Conservation (phyloP, 2,888 invertebrate genomes). For the Pandemis cinnamomeana region DNA sequence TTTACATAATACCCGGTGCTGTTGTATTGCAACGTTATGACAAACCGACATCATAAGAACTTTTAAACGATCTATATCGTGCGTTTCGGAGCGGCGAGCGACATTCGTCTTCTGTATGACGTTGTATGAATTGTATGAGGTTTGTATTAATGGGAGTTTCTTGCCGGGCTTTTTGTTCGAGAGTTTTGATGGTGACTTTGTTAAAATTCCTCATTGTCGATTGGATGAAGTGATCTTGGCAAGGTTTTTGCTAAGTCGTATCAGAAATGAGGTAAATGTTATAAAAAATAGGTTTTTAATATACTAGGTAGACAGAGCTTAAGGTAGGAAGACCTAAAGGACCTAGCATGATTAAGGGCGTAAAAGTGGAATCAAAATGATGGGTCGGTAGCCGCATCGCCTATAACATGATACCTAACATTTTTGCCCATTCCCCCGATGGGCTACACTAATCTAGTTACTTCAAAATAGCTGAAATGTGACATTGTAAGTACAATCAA, state of each 20-base stretch:
- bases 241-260: neutral
- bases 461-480: no score
- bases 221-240: neutral
- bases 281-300: no score
- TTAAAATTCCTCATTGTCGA: neutral
- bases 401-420: no score
- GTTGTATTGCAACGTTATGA: constrained; percentile 64
- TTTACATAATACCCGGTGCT: constrained; percentile 68
- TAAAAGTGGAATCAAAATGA: no score
- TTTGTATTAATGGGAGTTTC: constrained; percentile 8
- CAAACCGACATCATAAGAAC: constrained; percentile 61
- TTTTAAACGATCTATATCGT: constrained; percentile 57
- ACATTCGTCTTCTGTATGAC: constrained; percentile 25
- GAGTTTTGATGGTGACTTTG: constrained; percentile 1
- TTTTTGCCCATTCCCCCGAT: no score
- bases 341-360: no score
- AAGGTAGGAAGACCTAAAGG: no score
- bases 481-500: no score
- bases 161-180: constrained; percentile 1
- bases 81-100: constrained; percentile 21
- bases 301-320: no score
- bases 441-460: no score
- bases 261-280: neutral
- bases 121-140: constrained; percentile 21
- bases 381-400: no score